A percentile compares a stretch with the other conserved stretches of the same genome.
Conservation (phyloP, 2,797 vertebrate genomes). For the Crypturellus tataupa region DNA sequence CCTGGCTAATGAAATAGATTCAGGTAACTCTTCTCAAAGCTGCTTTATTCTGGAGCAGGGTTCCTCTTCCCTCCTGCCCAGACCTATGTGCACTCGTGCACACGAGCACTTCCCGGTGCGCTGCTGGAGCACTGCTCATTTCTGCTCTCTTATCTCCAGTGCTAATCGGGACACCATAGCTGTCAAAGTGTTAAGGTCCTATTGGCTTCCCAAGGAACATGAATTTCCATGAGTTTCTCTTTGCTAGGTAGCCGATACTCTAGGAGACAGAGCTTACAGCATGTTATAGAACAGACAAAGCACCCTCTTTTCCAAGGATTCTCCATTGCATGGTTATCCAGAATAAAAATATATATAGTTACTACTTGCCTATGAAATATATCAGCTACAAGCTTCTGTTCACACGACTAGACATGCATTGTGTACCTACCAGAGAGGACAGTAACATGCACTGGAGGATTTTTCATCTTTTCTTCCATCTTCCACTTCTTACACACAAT, state of each 20-base stretch:
- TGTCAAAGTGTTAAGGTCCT: neutral
- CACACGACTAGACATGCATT: rapidly evolving
- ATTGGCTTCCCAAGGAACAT: neutral
- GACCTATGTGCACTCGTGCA: neutral
- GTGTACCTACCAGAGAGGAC: neutral
- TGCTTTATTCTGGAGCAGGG: neutral
- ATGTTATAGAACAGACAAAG: neutral
- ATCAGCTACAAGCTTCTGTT: neutral
- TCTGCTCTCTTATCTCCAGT: slow-evolving; percentile 3
- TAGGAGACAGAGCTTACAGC: neutral
- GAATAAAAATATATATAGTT: neutral
- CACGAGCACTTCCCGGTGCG: neutral
- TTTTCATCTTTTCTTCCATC: neutral
- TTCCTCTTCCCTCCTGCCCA: neutral
- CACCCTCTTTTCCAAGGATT: neutral
- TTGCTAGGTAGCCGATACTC: neutral
- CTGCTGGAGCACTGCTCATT: neutral
- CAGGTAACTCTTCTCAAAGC: neutral
- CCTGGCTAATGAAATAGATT: neutral
- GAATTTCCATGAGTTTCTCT: neutral
- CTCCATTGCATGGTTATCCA: neutral
- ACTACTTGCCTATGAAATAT: neutral
- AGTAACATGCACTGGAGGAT: neutral
- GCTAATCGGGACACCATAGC: neutral
- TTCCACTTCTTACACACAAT: neutral